These are phyloP conservation scores for Cranoglanis bouderius DNA, from an alignment of 2,113 vertebrate genomes.

Conservation along the genomic window DNA sequence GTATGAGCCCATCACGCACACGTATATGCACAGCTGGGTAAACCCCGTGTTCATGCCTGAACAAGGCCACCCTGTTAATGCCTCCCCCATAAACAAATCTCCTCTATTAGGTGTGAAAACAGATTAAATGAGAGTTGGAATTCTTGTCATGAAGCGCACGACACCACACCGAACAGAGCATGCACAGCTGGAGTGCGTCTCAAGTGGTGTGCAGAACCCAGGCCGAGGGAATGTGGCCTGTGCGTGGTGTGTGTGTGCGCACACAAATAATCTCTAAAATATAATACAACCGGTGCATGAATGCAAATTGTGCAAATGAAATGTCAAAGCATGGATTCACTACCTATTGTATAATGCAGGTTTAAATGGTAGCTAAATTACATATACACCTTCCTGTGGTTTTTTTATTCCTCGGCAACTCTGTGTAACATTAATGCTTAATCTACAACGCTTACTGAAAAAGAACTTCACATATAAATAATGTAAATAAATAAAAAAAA, in stretches of 20 bases:
- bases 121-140: background rate
- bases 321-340: background rate
- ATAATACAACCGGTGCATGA: background rate
- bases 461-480: background rate
- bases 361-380: background rate
- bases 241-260: background rate
- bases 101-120: background rate
- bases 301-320: background rate
- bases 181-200: background rate
- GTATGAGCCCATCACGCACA: background rate
- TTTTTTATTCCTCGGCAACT: background rate
- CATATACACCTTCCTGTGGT: background rate
- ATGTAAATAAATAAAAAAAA: background rate
- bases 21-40: background rate
- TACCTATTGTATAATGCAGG: background rate
- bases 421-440: background rate
- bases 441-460: background rate
- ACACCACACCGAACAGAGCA: background rate
- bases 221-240: background rate
- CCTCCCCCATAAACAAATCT: background rate
- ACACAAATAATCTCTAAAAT: background rate
- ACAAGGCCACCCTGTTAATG: background rate
- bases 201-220: background rate
- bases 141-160: background rate
- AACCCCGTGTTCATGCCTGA: background rate